Percentiles rank a stretch among this genome's conserved stretches.
phyloP scores from a whole-genome alignment of 1,140 invertebrate species.

The Hetaerina americana region DNA sequence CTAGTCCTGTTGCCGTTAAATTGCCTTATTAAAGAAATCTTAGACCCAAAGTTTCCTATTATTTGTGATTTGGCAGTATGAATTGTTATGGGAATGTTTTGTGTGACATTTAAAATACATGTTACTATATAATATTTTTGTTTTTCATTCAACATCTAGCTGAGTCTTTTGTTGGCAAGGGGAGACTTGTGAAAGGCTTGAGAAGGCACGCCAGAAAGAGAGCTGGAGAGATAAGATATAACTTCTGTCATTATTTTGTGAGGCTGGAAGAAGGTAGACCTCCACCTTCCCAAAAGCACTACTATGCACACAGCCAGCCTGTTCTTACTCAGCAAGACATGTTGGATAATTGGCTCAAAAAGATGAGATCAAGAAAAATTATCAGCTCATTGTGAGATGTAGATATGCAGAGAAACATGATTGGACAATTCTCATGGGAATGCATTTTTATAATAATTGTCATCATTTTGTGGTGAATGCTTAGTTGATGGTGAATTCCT shows the following conservation, averaged over 20 bases:
- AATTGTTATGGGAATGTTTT: too few species aligned
- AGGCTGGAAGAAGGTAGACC: slow-evolving; percentile 82
- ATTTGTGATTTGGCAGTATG: too few species aligned
- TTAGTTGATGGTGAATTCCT: too few species aligned
- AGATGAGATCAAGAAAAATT: slow-evolving; percentile 57
- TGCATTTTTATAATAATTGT: too few species aligned
- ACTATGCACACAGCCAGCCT: slow-evolving; percentile 50
- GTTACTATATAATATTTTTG: slow-evolving; percentile 15
- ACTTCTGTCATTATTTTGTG: slow-evolving; percentile 78
- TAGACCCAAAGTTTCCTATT: too few species aligned
- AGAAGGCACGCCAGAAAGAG: slow-evolving; percentile 64
- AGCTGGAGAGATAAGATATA: slow-evolving; percentile 58
- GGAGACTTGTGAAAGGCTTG: slow-evolving; percentile 60
- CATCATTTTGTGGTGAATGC: too few species aligned
- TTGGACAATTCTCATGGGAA: too few species aligned
- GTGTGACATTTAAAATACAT: background rate
- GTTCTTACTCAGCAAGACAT: slow-evolving; percentile 51
- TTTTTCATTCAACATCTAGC: slow-evolving; percentile 40
- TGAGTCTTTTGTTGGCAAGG: slow-evolving; percentile 71
- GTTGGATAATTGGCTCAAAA: slow-evolving; percentile 55
- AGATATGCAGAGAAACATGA: background rate
- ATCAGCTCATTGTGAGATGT: slow-evolving; percentile 41
- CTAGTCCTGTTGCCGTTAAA: too few species aligned
- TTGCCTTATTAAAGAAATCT: too few species aligned
- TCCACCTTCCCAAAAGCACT: slow-evolving; percentile 52